These are phyloP conservation scores for Drosophila paracracens DNA, from an alignment of 2,888 invertebrate species.

Conservation along the genomic window DNA sequence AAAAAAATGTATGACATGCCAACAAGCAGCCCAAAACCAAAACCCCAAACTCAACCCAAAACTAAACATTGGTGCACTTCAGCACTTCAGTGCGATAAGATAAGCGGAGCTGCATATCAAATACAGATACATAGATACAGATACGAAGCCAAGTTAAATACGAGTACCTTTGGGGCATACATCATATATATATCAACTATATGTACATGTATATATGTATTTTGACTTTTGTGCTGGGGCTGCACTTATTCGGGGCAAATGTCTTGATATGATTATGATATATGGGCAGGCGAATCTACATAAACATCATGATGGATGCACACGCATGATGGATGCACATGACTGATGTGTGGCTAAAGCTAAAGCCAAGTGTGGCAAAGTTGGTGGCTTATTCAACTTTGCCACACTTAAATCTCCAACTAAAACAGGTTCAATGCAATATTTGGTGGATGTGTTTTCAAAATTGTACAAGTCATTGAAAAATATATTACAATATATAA, in stretches of 20 bases:
- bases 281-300: conserved; percentile 73
- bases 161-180: conserved; percentile 34
- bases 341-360: conserved; percentile 38
- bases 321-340: conserved; percentile 60
- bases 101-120: conserved; percentile 63
- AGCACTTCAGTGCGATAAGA: conserved; percentile 62
- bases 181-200: background rate
- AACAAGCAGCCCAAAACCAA: conserved; percentile 60
- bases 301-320: conserved; percentile 72
- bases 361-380: background rate
- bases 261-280: conserved; percentile 65
- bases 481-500: background rate
- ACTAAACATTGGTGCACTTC: conserved; percentile 61
- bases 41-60: conserved; percentile 32
- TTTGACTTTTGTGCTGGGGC: background rate
- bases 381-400: background rate
- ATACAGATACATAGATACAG: conserved; percentile 22
- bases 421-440: conserved; percentile 17
- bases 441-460: background rate
- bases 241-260: conserved; percentile 52
- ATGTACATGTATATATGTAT: background rate
- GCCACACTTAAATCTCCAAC: background rate
- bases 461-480: background rate
- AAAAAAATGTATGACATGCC: conserved; percentile 49
- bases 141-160: conserved; percentile 25